These are phyloP conservation scores for Tenualosa thibaudeaui DNA, from an alignment of 2,797 vertebrate species.

Conservation along the genomic window DNA sequence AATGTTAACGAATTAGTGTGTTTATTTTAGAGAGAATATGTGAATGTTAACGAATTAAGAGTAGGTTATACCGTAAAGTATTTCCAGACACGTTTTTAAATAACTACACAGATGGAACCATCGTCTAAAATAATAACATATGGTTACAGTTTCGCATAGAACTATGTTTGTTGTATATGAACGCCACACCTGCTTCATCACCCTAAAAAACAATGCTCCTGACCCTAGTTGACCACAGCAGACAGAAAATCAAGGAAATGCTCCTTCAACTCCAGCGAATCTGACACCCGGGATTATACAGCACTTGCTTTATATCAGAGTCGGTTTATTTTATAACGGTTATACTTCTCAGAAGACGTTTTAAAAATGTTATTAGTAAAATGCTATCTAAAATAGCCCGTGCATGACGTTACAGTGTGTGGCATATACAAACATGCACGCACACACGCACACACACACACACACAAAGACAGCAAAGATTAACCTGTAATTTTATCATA, in stretches of 20 bases:
- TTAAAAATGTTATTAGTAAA: background rate
- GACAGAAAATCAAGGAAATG: background rate
- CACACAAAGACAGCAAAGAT: slow-evolving; percentile 37
- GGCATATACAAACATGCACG: too few relatives aligned
- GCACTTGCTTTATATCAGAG: background rate
- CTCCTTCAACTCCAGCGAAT: background rate
- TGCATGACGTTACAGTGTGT: slow-evolving; percentile 22
- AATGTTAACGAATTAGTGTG: background rate
- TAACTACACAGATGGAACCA: background rate
- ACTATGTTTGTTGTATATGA: background rate
- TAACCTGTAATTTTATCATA: background rate
- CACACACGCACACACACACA: slow-evolving; percentile 29
- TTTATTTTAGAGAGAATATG: background rate
- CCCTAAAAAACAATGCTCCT: background rate
- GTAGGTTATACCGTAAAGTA: background rate
- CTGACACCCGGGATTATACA: background rate
- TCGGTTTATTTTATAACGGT: too few relatives aligned
- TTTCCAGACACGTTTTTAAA: background rate
- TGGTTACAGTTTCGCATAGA: background rate
- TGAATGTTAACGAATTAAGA: background rate
- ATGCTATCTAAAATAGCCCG: background rate
- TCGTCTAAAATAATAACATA: background rate
- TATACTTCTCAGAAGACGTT: background rate
- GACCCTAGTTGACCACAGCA: background rate
- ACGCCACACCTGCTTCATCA: background rate